Evolutionary conservation across 2,888 invertebrate species (phyloP).

Genomic region (Eledona agricola): DNA sequence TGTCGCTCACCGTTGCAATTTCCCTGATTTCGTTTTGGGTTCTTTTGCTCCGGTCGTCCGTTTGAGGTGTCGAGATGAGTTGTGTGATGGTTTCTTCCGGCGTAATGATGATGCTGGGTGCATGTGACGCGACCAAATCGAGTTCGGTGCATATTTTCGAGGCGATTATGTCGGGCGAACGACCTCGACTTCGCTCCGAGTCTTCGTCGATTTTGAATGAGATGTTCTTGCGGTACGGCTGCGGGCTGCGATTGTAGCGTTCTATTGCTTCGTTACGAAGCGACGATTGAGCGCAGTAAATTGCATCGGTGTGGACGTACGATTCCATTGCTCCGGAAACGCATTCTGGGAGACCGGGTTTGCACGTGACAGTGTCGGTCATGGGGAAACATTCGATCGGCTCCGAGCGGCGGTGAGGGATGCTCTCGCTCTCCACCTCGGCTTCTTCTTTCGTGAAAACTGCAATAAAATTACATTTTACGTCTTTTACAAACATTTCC

Average conservation of each 20-base stretch:
- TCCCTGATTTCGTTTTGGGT: constrained; percentile 57
- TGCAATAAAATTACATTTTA: too few relatives aligned
- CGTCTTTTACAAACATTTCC: too few relatives aligned
- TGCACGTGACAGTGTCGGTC: constrained; percentile 44
- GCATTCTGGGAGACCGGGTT: constrained; percentile 44
- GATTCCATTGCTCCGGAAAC: constrained; percentile 54
- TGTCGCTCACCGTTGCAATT: constrained; percentile 38
- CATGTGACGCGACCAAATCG: constrained; percentile 60
- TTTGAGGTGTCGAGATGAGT: constrained; percentile 33
- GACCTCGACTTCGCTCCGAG: constrained; percentile 29
- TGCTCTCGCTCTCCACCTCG: constrained; percentile 72
- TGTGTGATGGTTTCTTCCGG: constrained; percentile 44
- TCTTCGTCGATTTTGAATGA: constrained; percentile 26
- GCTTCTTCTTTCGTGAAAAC: constrained; percentile 72
- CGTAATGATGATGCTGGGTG: constrained; percentile 48
- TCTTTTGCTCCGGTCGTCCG: constrained; percentile 42
- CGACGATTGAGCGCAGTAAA: constrained; percentile 47
- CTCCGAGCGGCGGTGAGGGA: constrained; percentile 51
- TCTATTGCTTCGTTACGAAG: constrained; percentile 59
- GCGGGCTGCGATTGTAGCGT: constrained; percentile 63
- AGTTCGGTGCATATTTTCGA: constrained; percentile 69
- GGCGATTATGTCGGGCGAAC: constrained; percentile 61
- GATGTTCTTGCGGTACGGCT: constrained; percentile 41
- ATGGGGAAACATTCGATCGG: constrained; percentile 37
- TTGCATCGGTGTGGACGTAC: constrained; percentile 52